Percentiles rank a stretch among this genome's conserved stretches.
Evolutionary conservation across 1,140 invertebrate species (phyloP).

Genomic region (Venturia canescens): DNA sequence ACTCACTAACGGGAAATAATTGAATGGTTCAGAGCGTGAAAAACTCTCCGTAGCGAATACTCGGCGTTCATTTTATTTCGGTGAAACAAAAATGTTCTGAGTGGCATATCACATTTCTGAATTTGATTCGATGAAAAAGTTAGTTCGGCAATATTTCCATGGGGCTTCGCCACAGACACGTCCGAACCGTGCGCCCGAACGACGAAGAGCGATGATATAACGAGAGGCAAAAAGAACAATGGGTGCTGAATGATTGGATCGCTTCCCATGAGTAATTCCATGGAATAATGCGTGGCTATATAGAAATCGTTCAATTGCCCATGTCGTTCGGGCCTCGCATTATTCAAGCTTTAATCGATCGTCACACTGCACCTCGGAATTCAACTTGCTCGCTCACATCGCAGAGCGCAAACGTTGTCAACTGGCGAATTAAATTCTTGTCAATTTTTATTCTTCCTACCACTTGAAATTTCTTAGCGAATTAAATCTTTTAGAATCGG

Average conservation of each 20-base stretch:
- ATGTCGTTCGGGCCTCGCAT: slow-evolving; percentile 57
- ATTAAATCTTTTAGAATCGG: no score
- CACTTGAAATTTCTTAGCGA: not conserved
- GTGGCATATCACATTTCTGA: no score
- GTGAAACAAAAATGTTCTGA: no score
- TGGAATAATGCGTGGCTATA: not conserved
- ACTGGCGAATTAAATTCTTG: not conserved
- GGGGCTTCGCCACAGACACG: no score
- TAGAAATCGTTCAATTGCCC: slow-evolving; percentile 54
- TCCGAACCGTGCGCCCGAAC: not conserved
- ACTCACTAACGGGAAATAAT: no score
- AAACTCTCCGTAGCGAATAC: no score
- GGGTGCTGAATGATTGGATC: slow-evolving; percentile 57
- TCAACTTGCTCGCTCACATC: not conserved
- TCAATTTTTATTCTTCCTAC: not conserved
- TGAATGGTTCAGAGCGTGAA: no score
- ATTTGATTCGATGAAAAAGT: no score
- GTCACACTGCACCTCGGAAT: slow-evolving; percentile 22
- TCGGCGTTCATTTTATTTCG: no score
- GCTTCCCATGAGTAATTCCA: slow-evolving; percentile 53
- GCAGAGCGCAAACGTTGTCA: not conserved
- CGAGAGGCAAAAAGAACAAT: slow-evolving; percentile 50
- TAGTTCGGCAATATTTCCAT: no score
- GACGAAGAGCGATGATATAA: not conserved
- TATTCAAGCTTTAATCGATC: slow-evolving; percentile 55